Conservation (phyloP, 2,113 vertebrate species). For the Odocoileus hemionus region DNA sequence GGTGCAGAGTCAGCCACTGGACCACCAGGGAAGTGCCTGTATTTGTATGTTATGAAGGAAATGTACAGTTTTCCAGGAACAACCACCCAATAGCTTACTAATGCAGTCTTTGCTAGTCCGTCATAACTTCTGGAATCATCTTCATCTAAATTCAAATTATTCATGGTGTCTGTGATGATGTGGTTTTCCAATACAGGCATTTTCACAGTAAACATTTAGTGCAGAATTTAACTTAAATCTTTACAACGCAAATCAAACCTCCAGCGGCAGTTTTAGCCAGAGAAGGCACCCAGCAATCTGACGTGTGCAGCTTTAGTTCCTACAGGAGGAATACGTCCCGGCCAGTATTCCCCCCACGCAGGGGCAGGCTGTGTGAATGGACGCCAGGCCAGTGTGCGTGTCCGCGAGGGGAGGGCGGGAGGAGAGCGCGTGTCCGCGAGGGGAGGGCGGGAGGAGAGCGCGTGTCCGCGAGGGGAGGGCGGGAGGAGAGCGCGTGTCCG, state of each 20-base stretch:
- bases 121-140: background rate
- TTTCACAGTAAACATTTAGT: slow-evolving; percentile 38
- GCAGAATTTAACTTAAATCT: background rate
- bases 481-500: background rate
- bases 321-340: background rate
- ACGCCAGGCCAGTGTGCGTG: accelerated
- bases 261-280: background rate
- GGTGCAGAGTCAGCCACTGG: background rate
- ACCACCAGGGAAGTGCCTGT: background rate
- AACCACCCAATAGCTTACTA: background rate
- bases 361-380: background rate
- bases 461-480: background rate
- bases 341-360: background rate
- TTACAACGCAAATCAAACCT: background rate
- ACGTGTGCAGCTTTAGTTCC: background rate
- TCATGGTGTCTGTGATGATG: slow-evolving; percentile 54
- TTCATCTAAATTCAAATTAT: slow-evolving; percentile 7
- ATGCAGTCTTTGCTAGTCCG: background rate
- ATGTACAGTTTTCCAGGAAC: background rate
- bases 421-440: too few relatives aligned
- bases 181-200: slow-evolving; percentile 58
- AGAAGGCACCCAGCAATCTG: background rate
- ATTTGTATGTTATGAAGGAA: background rate
- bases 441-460: too few relatives aligned
- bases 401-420: background rate